A percentile compares a stretch with the other conserved stretches of the same genome.
These are phyloP conservation scores for Rhyacophila evoluta DNA, from an alignment of 2,888 invertebrate species.

Conservation along the genomic window DNA sequence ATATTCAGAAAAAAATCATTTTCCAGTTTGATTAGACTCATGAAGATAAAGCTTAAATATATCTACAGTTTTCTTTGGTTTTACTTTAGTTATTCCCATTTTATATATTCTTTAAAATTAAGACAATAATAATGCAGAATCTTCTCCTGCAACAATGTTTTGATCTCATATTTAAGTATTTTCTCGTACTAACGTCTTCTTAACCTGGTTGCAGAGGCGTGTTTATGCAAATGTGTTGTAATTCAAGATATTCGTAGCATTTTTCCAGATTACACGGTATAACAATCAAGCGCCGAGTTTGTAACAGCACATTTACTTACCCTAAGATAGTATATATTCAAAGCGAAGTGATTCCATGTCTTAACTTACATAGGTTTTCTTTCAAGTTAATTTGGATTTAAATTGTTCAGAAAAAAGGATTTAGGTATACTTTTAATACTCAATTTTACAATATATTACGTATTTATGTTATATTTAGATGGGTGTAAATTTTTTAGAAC, in stretches of 20 bases:
- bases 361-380: background rate
- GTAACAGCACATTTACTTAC: background rate
- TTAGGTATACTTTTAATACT: no score
- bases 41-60: no score
- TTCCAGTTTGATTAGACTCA: no score
- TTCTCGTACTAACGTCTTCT: background rate
- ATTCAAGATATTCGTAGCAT: background rate
- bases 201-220: background rate
- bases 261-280: slow-evolving; percentile 17
- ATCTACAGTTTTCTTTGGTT: no score
- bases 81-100: background rate
- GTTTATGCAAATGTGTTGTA: slow-evolving; percentile 1
- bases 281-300: background rate
- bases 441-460: no score
- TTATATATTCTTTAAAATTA: background rate
- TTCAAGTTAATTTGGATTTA: no score
- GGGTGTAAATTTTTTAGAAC: no score
- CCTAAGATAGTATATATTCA: background rate
- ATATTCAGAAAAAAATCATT: no score
- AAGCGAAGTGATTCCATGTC: background rate
- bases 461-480: no score
- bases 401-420: no score
- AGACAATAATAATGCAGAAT: background rate
- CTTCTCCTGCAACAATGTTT: background rate
- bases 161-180: background rate